phyloP scores from a whole-genome alignment of 1,140 invertebrate genomes.

The Ostrea denselamellosa region DNA sequence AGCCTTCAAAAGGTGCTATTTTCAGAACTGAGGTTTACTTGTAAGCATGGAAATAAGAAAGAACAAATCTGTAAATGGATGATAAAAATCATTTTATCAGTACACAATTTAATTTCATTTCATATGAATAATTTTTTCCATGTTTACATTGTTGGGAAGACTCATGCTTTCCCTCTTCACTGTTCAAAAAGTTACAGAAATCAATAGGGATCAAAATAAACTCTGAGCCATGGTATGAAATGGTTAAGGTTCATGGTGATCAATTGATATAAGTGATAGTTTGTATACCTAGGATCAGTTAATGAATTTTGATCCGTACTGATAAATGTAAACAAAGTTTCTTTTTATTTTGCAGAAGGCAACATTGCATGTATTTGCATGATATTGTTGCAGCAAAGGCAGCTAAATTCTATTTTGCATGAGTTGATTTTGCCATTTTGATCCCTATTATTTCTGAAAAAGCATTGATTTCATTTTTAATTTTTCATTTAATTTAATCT shows the following conservation, averaged over 20 bases:
- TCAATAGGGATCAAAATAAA: slow-evolving; percentile 30
- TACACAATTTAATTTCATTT: background rate
- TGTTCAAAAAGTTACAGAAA: slow-evolving; percentile 13
- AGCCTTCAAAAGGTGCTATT: background rate
- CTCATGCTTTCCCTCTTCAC: background rate
- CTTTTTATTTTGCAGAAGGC: slow-evolving; percentile 8
- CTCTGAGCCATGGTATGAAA: slow-evolving; percentile 5
- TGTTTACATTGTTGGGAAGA: slow-evolving; percentile 2
- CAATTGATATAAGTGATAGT: background rate
- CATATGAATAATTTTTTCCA: background rate
- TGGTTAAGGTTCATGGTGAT: background rate
- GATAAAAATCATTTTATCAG: background rate
- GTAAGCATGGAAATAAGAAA: slow-evolving; percentile 29
- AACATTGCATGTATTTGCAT: slow-evolving; percentile 25
- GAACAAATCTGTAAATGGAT: background rate
- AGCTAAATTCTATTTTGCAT: slow-evolving; percentile 22
- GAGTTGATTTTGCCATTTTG: slow-evolving; percentile 24
- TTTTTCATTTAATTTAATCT: background rate
- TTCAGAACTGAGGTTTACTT: slow-evolving; percentile 2
- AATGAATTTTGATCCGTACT: slow-evolving; percentile 11
- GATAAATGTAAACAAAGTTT: slow-evolving; percentile 13
- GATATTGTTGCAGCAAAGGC: background rate
- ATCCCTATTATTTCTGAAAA: slow-evolving; percentile 38
- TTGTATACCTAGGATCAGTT: background rate
- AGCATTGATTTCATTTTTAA: background rate